These are phyloP conservation scores for Colaptes auratus DNA, from an alignment of 2,113 vertebrate genomes.

Conservation along the genomic window DNA sequence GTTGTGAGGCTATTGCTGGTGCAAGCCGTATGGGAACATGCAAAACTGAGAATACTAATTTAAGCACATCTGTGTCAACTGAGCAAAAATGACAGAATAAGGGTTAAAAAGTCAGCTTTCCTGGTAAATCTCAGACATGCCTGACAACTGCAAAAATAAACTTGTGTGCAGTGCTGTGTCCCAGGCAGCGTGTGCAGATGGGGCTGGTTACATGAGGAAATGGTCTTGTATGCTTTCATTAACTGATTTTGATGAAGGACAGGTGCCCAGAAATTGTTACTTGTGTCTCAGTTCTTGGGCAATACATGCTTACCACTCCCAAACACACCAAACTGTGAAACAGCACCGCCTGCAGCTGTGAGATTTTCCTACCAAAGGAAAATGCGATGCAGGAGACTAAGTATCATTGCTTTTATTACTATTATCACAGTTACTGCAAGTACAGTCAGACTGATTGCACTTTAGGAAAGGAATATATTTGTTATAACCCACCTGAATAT, in stretches of 20 bases:
- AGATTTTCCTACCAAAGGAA: background rate
- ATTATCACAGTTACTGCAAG: background rate
- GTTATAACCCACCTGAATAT: background rate
- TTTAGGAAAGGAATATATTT: background rate
- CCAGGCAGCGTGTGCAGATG: rapidly evolving
- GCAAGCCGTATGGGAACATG: rapidly evolving
- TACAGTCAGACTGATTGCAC: background rate
- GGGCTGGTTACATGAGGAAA: background rate
- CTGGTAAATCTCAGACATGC: rapidly evolving
- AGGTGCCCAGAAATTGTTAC: background rate
- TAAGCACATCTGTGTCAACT: background rate
- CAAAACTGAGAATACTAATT: background rate
- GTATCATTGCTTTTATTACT: background rate
- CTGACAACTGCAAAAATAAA: background rate
- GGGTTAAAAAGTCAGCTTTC: background rate
- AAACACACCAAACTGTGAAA: background rate
- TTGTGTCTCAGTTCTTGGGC: background rate
- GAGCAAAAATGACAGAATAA: no score
- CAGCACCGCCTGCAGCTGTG: background rate
- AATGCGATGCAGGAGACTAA: background rate
- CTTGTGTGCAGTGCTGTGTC: rapidly evolving
- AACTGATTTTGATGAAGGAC: background rate
- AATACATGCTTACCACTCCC: background rate
- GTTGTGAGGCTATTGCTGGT: background rate
- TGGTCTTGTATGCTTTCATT: background rate